Evolutionary conservation across 2,797 vertebrate species (phyloP), one percentile per base, ranked within the genome.

Genomic region (Morus bassanus): DNA sequence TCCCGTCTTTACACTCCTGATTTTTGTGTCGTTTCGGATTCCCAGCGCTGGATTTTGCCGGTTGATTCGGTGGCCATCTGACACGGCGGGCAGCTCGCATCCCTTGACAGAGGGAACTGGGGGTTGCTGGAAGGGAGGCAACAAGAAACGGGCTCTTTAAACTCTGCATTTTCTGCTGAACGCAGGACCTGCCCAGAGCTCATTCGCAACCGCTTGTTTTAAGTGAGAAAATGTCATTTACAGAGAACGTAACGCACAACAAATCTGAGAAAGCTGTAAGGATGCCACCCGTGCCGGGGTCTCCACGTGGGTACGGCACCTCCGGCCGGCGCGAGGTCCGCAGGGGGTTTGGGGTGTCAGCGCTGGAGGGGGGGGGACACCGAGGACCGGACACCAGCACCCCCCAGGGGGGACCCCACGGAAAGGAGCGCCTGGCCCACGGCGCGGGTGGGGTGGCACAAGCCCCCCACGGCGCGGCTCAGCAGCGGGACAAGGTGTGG

Each of bases 81-180:
- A 22, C 13, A 4, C 3, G 14, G 76, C 1, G 3, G 48, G 84
- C 1, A 9, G 27, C 41, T 59, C 0, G 18, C 93, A 81, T 67
- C 45, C 88, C 88, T 81, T 0, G 5, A 8, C 1, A 3, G 17
- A 10, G 9, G 18, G 18, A 31, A 18, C 7, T 2, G 0, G 33
- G 25, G 3, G 4, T 24, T 0, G 0, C 95, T 95, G 79, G 7
- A 7, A 82, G 24, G 4, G 27, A 63, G 33, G 51, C 11, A 33
- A 37, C 8, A 60, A 90, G 56, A 61, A 80, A 69, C 7, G 0
- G 2, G 24, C 5, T 35, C 31, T 50, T 87, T 21, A 75, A 56
- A 35, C 39, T 54, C 45, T 2, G 2, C 7, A 0, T 63, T 73
- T 54, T 16, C 18, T 7, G 37, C 30, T 3, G 30, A 56, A 23